Percentiles rank a stretch among this genome's conserved stretches.
phyloP scores from a whole-genome alignment of 2,888 invertebrate species.

The Smittia sp. region DNA sequence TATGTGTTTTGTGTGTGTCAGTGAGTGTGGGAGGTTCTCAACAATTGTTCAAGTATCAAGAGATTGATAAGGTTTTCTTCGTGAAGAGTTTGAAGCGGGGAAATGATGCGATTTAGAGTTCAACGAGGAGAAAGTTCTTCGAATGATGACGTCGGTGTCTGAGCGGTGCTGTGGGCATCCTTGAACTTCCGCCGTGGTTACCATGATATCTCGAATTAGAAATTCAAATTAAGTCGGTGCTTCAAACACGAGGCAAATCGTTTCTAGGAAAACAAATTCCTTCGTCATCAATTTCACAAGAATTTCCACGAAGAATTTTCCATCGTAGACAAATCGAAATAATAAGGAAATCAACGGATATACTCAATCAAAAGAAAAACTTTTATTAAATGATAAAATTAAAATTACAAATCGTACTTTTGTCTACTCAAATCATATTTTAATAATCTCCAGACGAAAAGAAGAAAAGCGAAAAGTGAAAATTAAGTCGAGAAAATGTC shows the following conservation, averaged over 20 bases:
- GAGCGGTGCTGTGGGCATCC: background rate
- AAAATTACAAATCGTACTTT: conserved; percentile 6
- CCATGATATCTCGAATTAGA: no score
- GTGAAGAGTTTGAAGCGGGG: conserved; percentile 6
- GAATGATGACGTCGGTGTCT: no score
- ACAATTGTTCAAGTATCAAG: conserved; percentile 43
- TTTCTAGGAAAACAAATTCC: background rate
- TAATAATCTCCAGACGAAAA: conserved; percentile 21
- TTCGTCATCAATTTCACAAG: background rate
- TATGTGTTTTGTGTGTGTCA: conserved; percentile 56
- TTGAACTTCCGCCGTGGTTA: no score
- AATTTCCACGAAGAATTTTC: background rate
- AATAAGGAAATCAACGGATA: conserved; percentile 10
- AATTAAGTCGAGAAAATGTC: no score
- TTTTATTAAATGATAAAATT: conserved; percentile 30
- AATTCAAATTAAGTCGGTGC: no score
- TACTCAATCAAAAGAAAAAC: conserved; percentile 29
- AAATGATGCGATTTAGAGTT: no score
- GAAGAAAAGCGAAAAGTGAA: no score
- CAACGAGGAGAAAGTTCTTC: no score
- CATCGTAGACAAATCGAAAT: background rate
- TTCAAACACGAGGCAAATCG: no score
- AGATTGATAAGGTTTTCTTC: conserved; percentile 33
- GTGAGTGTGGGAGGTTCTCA: conserved; percentile 59
- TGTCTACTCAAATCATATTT: conserved; percentile 20